Percentiles rank a stretch among this genome's conserved stretches.
Conservation (phyloP, 1,140 invertebrate genomes). For the Phthorimaea operculella region DNA sequence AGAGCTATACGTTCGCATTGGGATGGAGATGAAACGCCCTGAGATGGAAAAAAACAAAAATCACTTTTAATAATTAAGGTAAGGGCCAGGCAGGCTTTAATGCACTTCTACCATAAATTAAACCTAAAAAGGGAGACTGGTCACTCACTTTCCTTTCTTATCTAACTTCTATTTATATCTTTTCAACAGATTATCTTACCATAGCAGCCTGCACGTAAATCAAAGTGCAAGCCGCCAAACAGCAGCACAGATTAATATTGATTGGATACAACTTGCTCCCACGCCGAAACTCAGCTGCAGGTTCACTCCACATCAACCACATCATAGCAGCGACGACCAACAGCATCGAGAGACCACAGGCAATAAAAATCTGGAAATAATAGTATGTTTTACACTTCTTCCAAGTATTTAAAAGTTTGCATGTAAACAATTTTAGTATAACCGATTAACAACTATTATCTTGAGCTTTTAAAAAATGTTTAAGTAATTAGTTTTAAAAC, state of each 20-base stretch:
- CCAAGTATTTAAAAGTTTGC: too few relatives aligned
- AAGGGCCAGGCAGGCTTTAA: too few relatives aligned
- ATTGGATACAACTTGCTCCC: conserved; percentile 62
- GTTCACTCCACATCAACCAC: conserved; percentile 50
- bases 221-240: conserved; percentile 47
- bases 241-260: conserved; percentile 59
- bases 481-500: too few relatives aligned
- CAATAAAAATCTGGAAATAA: conserved; percentile 41
- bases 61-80: too few relatives aligned
- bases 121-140: too few relatives aligned
- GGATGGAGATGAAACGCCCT: conserved; percentile 70
- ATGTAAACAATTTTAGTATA: too few relatives aligned
- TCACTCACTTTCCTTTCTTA: too few relatives aligned
- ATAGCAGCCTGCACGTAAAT: conserved; percentile 60
- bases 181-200: conserved; percentile 28
- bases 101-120: neutral
- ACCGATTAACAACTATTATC: too few relatives aligned
- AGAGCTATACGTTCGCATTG: conserved; percentile 74
- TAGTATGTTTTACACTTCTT: too few relatives aligned
- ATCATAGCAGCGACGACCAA: conserved; percentile 34
- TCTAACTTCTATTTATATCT: too few relatives aligned
- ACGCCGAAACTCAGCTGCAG: conserved; percentile 43
- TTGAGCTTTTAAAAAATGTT: too few relatives aligned
- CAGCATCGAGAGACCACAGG: conserved; percentile 41
- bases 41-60: conserved; percentile 42